These are phyloP conservation scores for Sipha maydis DNA, from an alignment of 2,888 invertebrate species.

Conservation along the genomic window DNA sequence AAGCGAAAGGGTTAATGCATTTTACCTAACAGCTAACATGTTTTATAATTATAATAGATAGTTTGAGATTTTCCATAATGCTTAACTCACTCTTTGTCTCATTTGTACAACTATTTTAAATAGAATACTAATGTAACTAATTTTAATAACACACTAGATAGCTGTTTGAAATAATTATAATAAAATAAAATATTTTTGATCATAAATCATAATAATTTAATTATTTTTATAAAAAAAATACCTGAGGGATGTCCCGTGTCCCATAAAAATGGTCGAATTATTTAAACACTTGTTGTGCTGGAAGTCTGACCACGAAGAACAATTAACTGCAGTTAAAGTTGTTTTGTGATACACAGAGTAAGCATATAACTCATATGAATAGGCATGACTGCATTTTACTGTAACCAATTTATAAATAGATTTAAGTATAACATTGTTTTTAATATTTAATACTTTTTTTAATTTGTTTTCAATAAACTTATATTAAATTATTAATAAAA, in stretches of 20 bases:
- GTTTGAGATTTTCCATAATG: background rate
- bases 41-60: background rate
- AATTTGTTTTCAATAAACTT: background rate
- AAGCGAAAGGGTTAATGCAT: no score
- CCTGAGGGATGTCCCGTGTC: constrained; percentile 63
- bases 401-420: constrained; percentile 18
- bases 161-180: background rate
- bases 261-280: constrained; percentile 63
- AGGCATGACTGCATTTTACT: constrained; percentile 65
- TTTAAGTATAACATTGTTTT: no score
- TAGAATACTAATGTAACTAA: background rate
- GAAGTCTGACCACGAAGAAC: constrained; percentile 64
- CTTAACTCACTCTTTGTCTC: background rate
- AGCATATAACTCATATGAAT: constrained; percentile 64
- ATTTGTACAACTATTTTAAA: background rate
- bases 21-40: background rate
- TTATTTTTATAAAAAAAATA: constrained; percentile 9
- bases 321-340: constrained; percentile 63
- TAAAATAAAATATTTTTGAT: background rate
- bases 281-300: constrained; percentile 62
- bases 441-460: no score
- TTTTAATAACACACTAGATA: background rate
- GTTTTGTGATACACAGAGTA: constrained; percentile 64
- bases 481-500: background rate
- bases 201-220: background rate